A percentile compares a stretch with the other conserved stretches of the same genome.
These are phyloP conservation scores for Sebastes steindachneri DNA, from an alignment of 2,797 vertebrate species.

Conservation along the genomic window DNA sequence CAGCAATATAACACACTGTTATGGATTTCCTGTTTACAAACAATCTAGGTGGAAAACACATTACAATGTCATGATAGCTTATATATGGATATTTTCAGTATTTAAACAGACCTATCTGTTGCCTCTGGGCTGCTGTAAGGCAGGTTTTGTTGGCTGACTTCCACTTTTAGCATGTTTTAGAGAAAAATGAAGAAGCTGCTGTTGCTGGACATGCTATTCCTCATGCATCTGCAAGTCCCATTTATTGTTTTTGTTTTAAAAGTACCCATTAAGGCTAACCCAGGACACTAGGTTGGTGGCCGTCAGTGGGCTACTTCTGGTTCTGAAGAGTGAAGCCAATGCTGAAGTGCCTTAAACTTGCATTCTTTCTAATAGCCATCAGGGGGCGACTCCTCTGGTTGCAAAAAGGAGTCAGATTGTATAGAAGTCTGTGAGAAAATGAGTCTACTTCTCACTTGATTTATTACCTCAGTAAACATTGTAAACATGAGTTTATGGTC, in stretches of 20 bases:
- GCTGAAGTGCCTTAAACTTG: no score
- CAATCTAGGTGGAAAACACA: not conserved
- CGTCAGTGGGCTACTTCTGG: no score
- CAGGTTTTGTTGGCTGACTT: not conserved
- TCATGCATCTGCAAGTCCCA: no score
- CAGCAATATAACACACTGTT: not conserved
- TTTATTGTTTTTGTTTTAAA: no score
- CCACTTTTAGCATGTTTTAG: not conserved
- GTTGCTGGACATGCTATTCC: no score
- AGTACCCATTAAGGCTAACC: rapidly evolving
- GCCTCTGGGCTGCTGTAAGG: not conserved
- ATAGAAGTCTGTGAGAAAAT: no score
- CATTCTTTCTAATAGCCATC: no score
- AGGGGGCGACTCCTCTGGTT: no score
- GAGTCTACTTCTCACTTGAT: rapidly evolving
- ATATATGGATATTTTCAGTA: not conserved
- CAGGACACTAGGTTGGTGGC: no score
- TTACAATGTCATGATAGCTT: not conserved
- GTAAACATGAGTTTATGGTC: no score
- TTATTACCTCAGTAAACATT: no score
- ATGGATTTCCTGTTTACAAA: not conserved
- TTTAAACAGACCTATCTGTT: not conserved
- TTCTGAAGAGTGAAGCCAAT: no score
- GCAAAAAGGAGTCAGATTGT: rapidly evolving
- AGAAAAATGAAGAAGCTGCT: not conserved